Conservation (phyloP, 2,888 invertebrate species). For the Drosophila paranaensis region DNA sequence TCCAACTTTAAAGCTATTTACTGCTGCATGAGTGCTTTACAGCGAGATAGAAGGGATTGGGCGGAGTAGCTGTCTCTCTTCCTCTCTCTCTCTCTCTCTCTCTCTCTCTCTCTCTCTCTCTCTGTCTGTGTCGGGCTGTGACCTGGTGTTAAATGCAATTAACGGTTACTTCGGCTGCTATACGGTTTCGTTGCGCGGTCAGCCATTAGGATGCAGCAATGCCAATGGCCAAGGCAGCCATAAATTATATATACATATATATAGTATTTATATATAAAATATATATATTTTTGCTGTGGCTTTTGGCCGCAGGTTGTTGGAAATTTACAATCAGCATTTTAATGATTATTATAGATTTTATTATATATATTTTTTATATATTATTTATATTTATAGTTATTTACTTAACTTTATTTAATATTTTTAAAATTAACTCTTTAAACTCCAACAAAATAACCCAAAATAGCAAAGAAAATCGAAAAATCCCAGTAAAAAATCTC, state of each 20-base stretch:
- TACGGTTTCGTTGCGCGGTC: conserved; percentile 33
- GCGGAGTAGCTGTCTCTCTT: not conserved
- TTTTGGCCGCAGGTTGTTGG: conserved; percentile 7
- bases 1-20: conserved; percentile 60
- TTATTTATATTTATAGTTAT: too few species aligned
- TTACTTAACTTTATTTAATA: too few species aligned
- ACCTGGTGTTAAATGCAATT: conserved; percentile 62
- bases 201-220: conserved; percentile 54
- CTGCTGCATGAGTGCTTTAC: conserved; percentile 36
- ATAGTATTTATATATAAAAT: not conserved
- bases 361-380: too few species aligned
- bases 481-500: not conserved
- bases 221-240: conserved; percentile 54
- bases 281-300: conserved; percentile 4
- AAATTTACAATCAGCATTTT: not conserved
- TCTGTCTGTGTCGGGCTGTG: conserved; percentile 6
- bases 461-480: not conserved
- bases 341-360: too few species aligned
- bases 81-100: not conserved
- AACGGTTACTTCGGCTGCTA: conserved; percentile 61
- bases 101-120: not conserved
- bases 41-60: conserved; percentile 9
- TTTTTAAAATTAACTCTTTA: too few species aligned
- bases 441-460: not conserved
- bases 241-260: conserved; percentile 13